A percentile compares a stretch with the other conserved stretches of the same genome.
These are phyloP conservation scores for Lagorchestes hirsutus DNA, from an alignment of 2,797 vertebrate species.

Conservation along the genomic window DNA sequence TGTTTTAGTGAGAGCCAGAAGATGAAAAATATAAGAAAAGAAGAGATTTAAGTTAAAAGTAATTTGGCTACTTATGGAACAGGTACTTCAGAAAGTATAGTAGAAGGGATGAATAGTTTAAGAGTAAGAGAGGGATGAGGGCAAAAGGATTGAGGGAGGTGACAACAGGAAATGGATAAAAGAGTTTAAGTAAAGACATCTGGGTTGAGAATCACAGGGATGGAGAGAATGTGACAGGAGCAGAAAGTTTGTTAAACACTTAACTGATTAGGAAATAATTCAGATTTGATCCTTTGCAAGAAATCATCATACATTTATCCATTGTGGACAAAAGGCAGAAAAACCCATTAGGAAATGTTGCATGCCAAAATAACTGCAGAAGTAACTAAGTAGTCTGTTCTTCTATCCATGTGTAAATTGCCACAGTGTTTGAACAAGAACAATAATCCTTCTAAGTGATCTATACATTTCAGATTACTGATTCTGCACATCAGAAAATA, in stretches of 20 bases:
- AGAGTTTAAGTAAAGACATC: not conserved
- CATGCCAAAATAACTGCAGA: conserved; percentile 7
- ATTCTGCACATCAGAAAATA: no score
- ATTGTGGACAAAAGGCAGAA: conserved; percentile 32
- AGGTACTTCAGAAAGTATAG: not conserved
- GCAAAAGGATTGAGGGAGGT: not conserved
- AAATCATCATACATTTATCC: not conserved
- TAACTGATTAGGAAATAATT: not conserved
- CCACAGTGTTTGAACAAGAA: not conserved
- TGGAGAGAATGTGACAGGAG: not conserved
- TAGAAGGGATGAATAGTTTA: not conserved
- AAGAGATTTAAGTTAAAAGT: not conserved
- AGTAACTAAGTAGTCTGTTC: not conserved
- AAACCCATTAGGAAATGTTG: not conserved
- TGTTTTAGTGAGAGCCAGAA: no score
- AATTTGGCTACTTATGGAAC: not conserved
- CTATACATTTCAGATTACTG: conserved; percentile 5
- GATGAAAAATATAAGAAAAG: not conserved
- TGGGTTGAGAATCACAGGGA: not conserved
- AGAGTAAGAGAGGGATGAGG: not conserved
- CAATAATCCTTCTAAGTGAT: conserved; percentile 20
- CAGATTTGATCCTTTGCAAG: not conserved
- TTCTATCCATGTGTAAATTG: not conserved
- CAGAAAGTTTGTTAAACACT: not conserved
- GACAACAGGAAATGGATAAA: not conserved